Evolutionary conservation across 2,888 invertebrate genomes (phyloP).

Genomic region (Diarsia rubi): DNA sequence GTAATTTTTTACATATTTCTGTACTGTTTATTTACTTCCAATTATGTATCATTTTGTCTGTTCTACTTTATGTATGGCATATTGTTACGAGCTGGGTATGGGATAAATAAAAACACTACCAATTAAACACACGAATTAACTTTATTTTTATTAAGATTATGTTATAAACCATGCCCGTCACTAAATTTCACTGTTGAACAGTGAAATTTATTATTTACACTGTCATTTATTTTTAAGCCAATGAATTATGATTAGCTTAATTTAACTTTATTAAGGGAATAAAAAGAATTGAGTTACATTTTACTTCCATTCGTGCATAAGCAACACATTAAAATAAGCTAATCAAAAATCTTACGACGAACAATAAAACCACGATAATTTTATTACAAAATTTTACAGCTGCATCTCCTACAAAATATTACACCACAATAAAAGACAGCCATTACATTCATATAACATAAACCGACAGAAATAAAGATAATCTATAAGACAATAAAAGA

Average conservation of each 20-base stretch:
- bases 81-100: no score
- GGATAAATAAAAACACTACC: no score
- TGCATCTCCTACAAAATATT: conserved; percentile 39
- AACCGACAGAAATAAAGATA: conserved; percentile 61
- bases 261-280: background rate
- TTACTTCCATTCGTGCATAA: background rate
- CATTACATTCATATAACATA: conserved; percentile 49
- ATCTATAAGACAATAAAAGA: conserved; percentile 63
- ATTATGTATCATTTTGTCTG: background rate
- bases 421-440: conserved; percentile 49
- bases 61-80: background rate
- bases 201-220: no score
- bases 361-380: conserved; percentile 31
- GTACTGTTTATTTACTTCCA: background rate
- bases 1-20: background rate
- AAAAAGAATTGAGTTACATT: background rate
- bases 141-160: no score
- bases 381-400: conserved; percentile 32
- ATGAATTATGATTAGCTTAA: no score
- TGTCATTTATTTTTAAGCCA: no score
- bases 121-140: no score
- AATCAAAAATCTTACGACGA: conserved; percentile 1
- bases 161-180: no score
- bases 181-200: no score
- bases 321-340: conserved; percentile 5